phyloP scores from a whole-genome alignment of 2,113 vertebrate genomes.

The Clarias macrocephalus region DNA sequence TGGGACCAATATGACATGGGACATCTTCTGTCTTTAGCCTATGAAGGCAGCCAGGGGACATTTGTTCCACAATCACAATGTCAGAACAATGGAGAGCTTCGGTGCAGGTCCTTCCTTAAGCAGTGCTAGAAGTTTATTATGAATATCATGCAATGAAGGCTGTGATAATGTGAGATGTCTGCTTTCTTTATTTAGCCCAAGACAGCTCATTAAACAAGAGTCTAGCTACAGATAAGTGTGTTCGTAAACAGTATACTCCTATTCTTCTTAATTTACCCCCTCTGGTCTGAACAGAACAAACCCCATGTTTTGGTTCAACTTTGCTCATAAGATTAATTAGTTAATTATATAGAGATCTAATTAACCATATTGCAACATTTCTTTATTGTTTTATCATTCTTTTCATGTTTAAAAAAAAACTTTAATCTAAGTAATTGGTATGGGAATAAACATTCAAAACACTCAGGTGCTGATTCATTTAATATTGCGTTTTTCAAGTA shows the following conservation, averaged over 20 bases:
- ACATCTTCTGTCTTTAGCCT: neutral
- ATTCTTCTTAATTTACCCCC: neutral
- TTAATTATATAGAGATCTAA: too few species aligned
- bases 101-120: neutral
- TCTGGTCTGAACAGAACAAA: neutral
- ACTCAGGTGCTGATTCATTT: too few species aligned
- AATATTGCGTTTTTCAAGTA: too few species aligned
- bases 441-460: too few species aligned
- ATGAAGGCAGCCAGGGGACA: neutral
- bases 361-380: too few species aligned
- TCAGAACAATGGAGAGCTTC: neutral
- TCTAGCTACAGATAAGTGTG: neutral
- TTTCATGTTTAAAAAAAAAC: too few species aligned
- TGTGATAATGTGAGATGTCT: neutral
- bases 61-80: neutral
- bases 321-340: too few species aligned
- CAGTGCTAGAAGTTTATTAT: neutral
- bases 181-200: neutral
- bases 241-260: neutral
- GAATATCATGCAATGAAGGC: neutral
- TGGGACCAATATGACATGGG: neutral
- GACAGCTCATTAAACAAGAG: neutral
- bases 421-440: too few species aligned
- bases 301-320: too few species aligned
- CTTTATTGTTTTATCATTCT: too few species aligned